phyloP scores from a whole-genome alignment of 1,140 invertebrate species.

The Brachionus sp. region DNA sequence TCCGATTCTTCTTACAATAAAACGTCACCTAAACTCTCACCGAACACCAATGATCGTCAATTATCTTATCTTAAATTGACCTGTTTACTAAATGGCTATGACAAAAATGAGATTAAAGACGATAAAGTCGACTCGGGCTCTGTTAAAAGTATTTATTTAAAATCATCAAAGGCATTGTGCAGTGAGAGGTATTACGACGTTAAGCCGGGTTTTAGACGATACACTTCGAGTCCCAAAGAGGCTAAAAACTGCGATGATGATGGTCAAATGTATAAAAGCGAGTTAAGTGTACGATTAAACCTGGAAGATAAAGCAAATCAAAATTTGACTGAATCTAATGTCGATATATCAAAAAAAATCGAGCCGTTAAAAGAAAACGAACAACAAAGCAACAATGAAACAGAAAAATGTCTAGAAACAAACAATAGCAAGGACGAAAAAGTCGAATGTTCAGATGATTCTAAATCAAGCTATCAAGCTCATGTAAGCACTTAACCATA shows the following conservation, averaged over 20 bases:
- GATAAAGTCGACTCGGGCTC: neutral
- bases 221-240: neutral
- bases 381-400: neutral
- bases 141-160: conserved; percentile 16
- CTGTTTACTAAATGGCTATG: conserved; percentile 33
- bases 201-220: neutral
- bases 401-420: too few species aligned
- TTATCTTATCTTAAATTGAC: conserved; percentile 31
- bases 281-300: neutral
- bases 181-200: conserved; percentile 6
- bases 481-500: too few species aligned
- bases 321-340: neutral
- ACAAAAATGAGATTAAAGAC: neutral
- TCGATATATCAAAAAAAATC: neutral
- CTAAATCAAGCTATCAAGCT: too few species aligned
- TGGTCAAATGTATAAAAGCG: neutral
- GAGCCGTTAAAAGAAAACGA: neutral
- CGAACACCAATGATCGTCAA: neutral
- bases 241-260: neutral
- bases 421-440: too few species aligned
- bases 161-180: neutral
- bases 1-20: neutral
- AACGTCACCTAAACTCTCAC: neutral
- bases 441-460: too few species aligned
- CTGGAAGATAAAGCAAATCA: neutral